Percentiles rank a stretch among this genome's conserved stretches.
phyloP scores from a whole-genome alignment of 2,113 vertebrate genomes.

The Oryzias celebensis region DNA sequence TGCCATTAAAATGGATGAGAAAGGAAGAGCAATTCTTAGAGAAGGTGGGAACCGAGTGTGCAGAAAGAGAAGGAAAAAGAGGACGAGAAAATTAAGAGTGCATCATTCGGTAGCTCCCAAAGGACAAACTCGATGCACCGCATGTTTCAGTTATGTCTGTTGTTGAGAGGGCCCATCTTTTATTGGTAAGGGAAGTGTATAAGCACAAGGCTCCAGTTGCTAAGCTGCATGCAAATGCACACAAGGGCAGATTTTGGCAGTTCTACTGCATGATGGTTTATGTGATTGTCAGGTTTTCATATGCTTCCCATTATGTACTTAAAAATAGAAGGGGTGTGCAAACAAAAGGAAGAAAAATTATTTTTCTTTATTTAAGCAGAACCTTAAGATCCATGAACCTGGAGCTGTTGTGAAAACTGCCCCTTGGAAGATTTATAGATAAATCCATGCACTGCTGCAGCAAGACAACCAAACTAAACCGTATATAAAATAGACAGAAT shows the following conservation, averaged over 20 bases:
- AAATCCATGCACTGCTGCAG: too few relatives aligned
- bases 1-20: conserved; percentile 71
- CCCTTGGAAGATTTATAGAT: too few relatives aligned
- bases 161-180: conserved; percentile 31
- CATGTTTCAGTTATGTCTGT: neutral
- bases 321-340: too few relatives aligned
- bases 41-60: conserved; percentile 24
- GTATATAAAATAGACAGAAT: too few relatives aligned
- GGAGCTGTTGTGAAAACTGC: too few relatives aligned
- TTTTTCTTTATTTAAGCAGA: too few relatives aligned
- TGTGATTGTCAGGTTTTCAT: too few relatives aligned
- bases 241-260: neutral
- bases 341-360: too few relatives aligned
- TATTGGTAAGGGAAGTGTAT: conserved; percentile 20
- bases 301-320: too few relatives aligned
- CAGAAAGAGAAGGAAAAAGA: conserved; percentile 9
- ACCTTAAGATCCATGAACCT: too few relatives aligned
- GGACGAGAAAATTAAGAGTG: neutral
- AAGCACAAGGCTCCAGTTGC: conserved; percentile 5
- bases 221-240: neutral
- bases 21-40: conserved; percentile 12
- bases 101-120: conserved; percentile 10
- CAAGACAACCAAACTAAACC: too few relatives aligned
- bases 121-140: conserved; percentile 14
- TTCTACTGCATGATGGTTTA: too few relatives aligned